Percentiles rank a stretch among this genome's conserved stretches.
Conservation (phyloP, 2,888 invertebrate genomes). For the Sericinus montela region DNA sequence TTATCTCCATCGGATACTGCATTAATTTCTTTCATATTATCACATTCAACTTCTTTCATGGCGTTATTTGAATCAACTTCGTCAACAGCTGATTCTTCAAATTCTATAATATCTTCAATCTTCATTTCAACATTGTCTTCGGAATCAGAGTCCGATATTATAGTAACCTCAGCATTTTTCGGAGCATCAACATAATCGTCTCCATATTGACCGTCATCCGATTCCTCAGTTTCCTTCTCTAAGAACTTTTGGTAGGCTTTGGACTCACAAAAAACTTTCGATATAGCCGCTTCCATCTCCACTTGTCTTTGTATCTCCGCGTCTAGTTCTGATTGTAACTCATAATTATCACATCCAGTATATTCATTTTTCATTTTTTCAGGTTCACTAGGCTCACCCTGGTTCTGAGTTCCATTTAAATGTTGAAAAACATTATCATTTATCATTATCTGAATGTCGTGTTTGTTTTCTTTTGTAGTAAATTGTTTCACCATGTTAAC, state of each 20-base stretch:
- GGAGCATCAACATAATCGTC: neutral
- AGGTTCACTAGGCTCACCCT: no score
- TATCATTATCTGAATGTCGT: no score
- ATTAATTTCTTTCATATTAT: no score
- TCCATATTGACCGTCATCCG: neutral
- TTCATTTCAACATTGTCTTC: neutral
- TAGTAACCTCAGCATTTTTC: neutral
- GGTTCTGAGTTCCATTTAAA: no score
- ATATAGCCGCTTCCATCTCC: conserved; percentile 8
- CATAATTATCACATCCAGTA: neutral
- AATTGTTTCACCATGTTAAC: no score
- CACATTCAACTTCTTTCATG: no score
- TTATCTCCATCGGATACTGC: no score
- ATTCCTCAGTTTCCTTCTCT: conserved; percentile 1
- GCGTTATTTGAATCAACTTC: no score
- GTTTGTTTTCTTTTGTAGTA: no score
- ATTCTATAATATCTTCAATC: neutral
- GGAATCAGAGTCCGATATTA: neutral
- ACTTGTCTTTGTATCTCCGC: conserved; percentile 8
- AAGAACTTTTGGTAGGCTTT: conserved; percentile 3
- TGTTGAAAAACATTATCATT: no score
- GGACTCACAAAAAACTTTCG: conserved; percentile 1
- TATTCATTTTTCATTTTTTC: neutral
- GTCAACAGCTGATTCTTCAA: no score
- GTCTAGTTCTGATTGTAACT: conserved; percentile 1